Evolutionary conservation across 2,797 vertebrate species (phyloP).

Genomic region (Pseudomugil tenellus): DNA sequence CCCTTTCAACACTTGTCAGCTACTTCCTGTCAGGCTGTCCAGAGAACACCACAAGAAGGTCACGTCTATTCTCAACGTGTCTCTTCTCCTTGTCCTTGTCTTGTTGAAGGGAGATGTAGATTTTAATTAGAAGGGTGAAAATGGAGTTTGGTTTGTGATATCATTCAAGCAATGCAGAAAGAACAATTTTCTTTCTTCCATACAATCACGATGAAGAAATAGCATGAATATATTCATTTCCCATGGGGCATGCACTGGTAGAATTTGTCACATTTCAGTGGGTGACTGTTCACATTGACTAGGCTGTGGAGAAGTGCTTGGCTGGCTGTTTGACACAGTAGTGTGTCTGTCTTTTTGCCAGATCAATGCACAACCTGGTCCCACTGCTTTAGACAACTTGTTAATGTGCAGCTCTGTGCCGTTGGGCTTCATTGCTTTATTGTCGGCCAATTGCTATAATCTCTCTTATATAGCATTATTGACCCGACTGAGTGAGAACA

Average conservation of each 20-base stretch:
- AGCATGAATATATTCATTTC: constrained; percentile 15
- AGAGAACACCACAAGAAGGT: constrained; percentile 68
- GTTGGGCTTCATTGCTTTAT: constrained; percentile 62
- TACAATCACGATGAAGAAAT: constrained; percentile 22
- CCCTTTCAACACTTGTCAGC: constrained; percentile 78
- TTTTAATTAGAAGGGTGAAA: constrained; percentile 66
- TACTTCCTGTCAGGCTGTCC: constrained; percentile 71
- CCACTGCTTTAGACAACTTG: constrained; percentile 59
- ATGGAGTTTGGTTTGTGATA: constrained; percentile 19
- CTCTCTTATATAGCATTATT: constrained; percentile 72
- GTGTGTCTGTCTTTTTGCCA: constrained; percentile 62
- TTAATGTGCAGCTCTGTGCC: constrained; percentile 69
- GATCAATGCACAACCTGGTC: constrained; percentile 71
- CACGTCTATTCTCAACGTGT: constrained; percentile 49
- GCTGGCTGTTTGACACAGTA: constrained; percentile 52
- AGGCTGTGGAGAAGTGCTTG: constrained; percentile 36
- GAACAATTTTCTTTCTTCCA: constrained; percentile 9
- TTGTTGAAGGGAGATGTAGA: constrained; percentile 41
- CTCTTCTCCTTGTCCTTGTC: constrained; percentile 65
- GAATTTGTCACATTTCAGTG: constrained; percentile 39
- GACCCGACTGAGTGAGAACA: constrained; percentile 58
- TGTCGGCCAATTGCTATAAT: constrained; percentile 75
- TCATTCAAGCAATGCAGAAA: constrained; percentile 27
- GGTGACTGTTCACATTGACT: constrained; percentile 47
- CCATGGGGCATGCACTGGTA: constrained; percentile 12